A percentile compares a stretch with the other conserved stretches of the same genome.
phyloP scores from a whole-genome alignment of 2,113 vertebrate species.

The Archocentrus centrarchus region DNA sequence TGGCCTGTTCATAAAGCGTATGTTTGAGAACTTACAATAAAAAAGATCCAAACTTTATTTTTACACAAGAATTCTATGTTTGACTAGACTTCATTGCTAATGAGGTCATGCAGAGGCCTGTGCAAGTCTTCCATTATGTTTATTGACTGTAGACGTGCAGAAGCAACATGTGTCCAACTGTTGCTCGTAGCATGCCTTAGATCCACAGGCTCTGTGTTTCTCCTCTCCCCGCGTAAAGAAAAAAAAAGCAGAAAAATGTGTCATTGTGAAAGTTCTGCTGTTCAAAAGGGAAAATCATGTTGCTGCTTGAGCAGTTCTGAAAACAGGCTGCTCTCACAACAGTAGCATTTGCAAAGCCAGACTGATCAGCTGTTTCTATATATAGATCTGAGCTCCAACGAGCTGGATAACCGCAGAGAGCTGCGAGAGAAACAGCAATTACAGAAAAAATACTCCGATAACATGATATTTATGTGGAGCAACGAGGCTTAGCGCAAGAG shows the following conservation, averaged over 20 bases:
- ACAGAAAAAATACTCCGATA: constrained; percentile 38
- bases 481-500: background rate
- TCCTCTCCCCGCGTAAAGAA: background rate
- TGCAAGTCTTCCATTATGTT: background rate
- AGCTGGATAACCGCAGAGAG: constrained; percentile 47
- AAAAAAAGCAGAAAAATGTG: constrained; percentile 2
- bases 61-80: background rate
- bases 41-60: background rate
- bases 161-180: constrained; percentile 22
- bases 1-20: background rate
- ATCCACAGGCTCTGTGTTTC: constrained; percentile 3
- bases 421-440: constrained; percentile 52
- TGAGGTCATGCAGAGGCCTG: background rate
- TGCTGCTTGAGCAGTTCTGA: constrained; percentile 58
- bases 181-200: background rate
- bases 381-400: constrained; percentile 43
- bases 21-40: background rate
- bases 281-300: constrained; percentile 50
- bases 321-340: constrained; percentile 50
- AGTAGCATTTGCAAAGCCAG: constrained; percentile 53
- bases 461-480: constrained; percentile 41
- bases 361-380: constrained; percentile 69
- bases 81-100: background rate
- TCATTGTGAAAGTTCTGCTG: constrained; percentile 61
- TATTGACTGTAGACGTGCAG: constrained; percentile 18